Base-by-base conservation (phyloP, 2,888 invertebrate species). In the Drosophila sordidula region DNA sequence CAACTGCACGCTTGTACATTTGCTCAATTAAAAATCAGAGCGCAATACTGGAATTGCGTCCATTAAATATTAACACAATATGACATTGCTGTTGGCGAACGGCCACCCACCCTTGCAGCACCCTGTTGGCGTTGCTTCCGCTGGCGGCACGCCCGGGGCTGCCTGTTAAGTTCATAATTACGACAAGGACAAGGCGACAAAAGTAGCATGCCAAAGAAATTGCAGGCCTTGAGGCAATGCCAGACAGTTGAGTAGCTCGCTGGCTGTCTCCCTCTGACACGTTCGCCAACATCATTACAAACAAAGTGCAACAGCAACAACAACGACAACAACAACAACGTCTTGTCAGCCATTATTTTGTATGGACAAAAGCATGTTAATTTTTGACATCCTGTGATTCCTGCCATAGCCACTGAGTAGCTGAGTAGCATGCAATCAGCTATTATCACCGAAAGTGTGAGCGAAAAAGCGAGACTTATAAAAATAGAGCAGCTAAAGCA, bases 11-110 rank as follows among this genome's bases (percentile, higher is more conserved):
- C 14, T 59, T 70, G 49, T 39, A 59, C 52, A 61, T 73, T 61
- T 55, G 57, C 51, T 62, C 55, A 76, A 80, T 74, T 74, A 66
- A 82, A 80, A 76, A 65, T 67, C 66, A 14, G 64, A 64, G 56
- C 46, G 64, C 51, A 63, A 57, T 47, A 32, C 61, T 63, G 44
- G 38, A 47, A 51, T 55, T 64, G 50, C 49, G 56, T 62, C 64
- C 80, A 80, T 82, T 73, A 79, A 80, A 82, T 64, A 80, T 80
- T 74, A 77, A 72, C 50, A 65, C 69, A 76, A 68, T 55, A 63
- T 64, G 71, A 34, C 71, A 62, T 47, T 26, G 49, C 39, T 38
- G 26, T 52, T 49, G 51, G 44, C 38, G 16, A 9, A 4, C 9
- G 32, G 11, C 12, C 34, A 34, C 34, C 12, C 11, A 12, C 4